Evolutionary conservation across 2,113 vertebrate species (phyloP), one percentile per base, ranked within the genome.

Genomic region (Neodontobutis hainanensis): DNA sequence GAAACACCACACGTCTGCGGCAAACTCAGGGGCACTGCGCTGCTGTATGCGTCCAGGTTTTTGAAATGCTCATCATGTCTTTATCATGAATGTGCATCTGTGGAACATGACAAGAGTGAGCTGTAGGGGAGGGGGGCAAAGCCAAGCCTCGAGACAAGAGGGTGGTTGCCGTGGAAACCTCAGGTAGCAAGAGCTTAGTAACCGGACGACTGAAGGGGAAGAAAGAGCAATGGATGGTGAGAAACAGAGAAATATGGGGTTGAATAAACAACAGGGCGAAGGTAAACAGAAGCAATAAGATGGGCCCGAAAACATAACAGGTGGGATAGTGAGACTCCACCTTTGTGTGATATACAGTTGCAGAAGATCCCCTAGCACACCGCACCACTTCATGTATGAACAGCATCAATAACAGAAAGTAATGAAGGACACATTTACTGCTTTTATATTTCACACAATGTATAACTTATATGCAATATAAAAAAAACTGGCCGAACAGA

Each of bases 91-190:
- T 38, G 62, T 73, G 38, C 52, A 46, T 70, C n/a, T 59, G 57
- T 51, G 60, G 70, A 79, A 78, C 56, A 63, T 75, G 69, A 73
- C 34, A 75, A 32, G 80, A 66, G 51, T 78, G 84, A 84, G 85
- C 78, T 78, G 73, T 77, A 85, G 83, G 87, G 87, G 90, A 88
- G 42, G 84, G 83, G 89, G 90, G 70, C 85, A 84, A 86, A 85
- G 64, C 66, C 85, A 89, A 87, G 87, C 81, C 88, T 89, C 75
- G 81, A 92, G 87, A 91, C 85, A 89, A 91, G 87, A 91, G 77
- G 85, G 55, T 89, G 89, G 92, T 92, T 93, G 89, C 92, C 88
- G 73, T 92, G 92, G 91, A 90, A 93, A 93, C 92, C 89, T 71
- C 68, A 76, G 87, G 74, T 88, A 76, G 76, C 19, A 27, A 87